Conservation (phyloP, 2,888 invertebrate genomes). For the Colostygia pectinataria region DNA sequence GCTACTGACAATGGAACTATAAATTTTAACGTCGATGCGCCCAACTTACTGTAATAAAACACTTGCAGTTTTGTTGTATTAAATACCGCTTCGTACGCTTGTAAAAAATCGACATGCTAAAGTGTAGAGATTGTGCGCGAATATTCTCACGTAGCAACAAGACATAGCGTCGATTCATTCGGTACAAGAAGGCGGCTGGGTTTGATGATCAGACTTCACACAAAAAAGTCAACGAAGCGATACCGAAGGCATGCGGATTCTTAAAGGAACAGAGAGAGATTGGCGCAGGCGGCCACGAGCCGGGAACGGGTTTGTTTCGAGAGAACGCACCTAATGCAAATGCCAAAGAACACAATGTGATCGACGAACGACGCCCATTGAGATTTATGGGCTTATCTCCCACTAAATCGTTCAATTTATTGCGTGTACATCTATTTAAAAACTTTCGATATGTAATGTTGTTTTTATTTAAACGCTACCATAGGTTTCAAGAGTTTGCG, state of each 20-base stretch:
- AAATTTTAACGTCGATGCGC: conserved; percentile 45
- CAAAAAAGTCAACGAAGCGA: conserved; percentile 64
- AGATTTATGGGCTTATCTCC: conserved; percentile 54
- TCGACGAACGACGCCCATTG: conserved; percentile 43
- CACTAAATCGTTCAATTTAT: conserved; percentile 35
- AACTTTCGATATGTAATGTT: conserved; percentile 21
- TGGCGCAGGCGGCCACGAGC: conserved; percentile 46
- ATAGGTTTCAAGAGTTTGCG: conserved; percentile 12
- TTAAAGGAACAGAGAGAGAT: conserved; percentile 66
- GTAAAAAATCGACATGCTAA: conserved; percentile 29
- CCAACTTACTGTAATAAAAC: conserved; percentile 46
- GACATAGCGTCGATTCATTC: conserved; percentile 47
- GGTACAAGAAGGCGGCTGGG: conserved; percentile 54
- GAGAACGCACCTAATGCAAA: conserved; percentile 71
- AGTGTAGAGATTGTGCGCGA: conserved; percentile 32
- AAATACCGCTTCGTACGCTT: conserved; percentile 33
- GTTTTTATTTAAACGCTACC: conserved; percentile 19
- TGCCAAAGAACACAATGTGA: conserved; percentile 60
- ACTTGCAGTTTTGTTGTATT: conserved; percentile 36
- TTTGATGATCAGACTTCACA: conserved; percentile 58
- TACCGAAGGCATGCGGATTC: conserved; percentile 67
- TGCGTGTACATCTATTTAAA: background rate
- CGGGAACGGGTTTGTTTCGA: conserved; percentile 65
- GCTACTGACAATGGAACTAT: conserved; percentile 47
- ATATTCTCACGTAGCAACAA: conserved; percentile 42